phyloP scores from a whole-genome alignment of 2,113 vertebrate genomes.

The Neoarius graeffei region DNA sequence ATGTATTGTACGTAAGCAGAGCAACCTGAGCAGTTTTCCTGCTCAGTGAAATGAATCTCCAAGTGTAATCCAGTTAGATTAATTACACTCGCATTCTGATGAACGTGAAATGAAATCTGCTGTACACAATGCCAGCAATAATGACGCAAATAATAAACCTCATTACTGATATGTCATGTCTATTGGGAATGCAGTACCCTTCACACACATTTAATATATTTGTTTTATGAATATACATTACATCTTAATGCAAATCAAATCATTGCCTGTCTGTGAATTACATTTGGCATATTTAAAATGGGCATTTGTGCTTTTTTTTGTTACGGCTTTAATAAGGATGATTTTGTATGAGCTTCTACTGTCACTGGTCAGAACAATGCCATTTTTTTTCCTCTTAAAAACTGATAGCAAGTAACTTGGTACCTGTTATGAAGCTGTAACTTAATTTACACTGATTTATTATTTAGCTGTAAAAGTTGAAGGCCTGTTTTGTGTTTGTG shows the following conservation, averaged over 20 bases:
- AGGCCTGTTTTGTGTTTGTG: not conserved
- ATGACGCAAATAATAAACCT: constrained; percentile 21
- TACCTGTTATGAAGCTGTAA: not conserved
- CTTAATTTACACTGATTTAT: not conserved
- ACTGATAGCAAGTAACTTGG: not conserved
- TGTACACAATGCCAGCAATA: not conserved
- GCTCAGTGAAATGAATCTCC: constrained; percentile 1
- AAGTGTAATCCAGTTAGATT: not conserved
- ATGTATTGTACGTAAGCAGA: not conserved
- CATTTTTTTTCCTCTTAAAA: not conserved
- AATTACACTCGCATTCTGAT: not conserved
- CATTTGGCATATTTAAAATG: not conserved
- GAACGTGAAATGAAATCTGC: not conserved
- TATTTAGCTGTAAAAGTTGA: not conserved
- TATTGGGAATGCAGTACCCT: not conserved
- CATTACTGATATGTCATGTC: constrained; percentile 14
- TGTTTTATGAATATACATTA: constrained; percentile 5
- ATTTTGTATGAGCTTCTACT: not conserved
- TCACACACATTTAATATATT: constrained; percentile 21
- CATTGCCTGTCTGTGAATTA: not conserved
- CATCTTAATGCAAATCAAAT: not conserved
- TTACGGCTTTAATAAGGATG: not conserved
- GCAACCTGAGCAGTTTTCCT: not conserved
- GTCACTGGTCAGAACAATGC: not conserved
- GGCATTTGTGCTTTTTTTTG: not conserved